Evolutionary conservation across 2,888 invertebrate genomes (phyloP).

Genomic region (Pegoplata infirma): DNA sequence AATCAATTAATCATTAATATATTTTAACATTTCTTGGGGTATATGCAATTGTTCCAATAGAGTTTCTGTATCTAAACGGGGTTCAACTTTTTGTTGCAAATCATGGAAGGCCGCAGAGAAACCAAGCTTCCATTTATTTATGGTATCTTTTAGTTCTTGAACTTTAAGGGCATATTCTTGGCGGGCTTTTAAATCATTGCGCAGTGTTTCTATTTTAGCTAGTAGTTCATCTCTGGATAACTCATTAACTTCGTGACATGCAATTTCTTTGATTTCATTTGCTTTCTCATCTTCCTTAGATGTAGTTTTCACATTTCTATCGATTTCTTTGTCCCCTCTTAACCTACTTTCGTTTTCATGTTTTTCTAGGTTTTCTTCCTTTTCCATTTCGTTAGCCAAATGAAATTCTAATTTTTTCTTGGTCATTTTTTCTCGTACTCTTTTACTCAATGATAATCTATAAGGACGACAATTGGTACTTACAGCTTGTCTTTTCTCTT

Average conservation of each 20-base stretch:
- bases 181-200: slow-evolving; percentile 61
- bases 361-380: background rate
- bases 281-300: background rate
- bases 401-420: slow-evolving; percentile 69
- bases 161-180: slow-evolving; percentile 61
- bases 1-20: slow-evolving; percentile 65
- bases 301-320: background rate
- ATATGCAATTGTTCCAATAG: slow-evolving; percentile 68
- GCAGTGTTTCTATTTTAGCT: slow-evolving; percentile 51
- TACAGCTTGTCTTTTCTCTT: slow-evolving; percentile 13
- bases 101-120: slow-evolving; percentile 69
- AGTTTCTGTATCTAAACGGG: slow-evolving; percentile 52
- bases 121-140: slow-evolving; percentile 70
- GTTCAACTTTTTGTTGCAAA: slow-evolving; percentile 65
- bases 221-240: slow-evolving; percentile 24
- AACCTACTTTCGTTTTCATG: background rate
- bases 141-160: slow-evolving; percentile 63
- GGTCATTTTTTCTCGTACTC: slow-evolving; percentile 64
- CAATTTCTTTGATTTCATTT: background rate
- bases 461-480: slow-evolving; percentile 66
- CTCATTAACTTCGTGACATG: background rate
- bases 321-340: no score
- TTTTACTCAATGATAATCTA: slow-evolving; percentile 65
- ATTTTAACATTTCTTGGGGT: slow-evolving; percentile 70
- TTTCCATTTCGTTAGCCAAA: slow-evolving; percentile 50